Base-by-base conservation (phyloP, 2,113 vertebrate genomes). In the Pipa parva region DNA sequence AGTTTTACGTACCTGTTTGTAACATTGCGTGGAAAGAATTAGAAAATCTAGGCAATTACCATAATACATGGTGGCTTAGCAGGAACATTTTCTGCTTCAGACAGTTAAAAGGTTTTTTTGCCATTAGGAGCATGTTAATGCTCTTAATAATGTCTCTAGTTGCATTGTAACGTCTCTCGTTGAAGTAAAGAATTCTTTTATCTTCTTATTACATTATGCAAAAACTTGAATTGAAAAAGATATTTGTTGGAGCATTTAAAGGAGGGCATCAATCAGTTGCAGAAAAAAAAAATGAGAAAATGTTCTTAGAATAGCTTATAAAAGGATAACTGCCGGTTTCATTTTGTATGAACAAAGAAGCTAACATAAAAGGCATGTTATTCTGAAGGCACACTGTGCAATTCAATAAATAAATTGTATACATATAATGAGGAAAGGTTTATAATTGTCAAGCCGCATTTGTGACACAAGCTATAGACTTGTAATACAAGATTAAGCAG, bases 201-300 rank as follows among this genome's bases (percentile, higher is more conserved):
- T 89, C 88, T 87, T 87, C 85, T 88, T 90, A 89, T 87, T 90
- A 86, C 88, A 89, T 90, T 90, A 90, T 89, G 88, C 88, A 87
- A 84, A 87, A 86, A 89, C 85, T 87, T 81, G 85, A 88, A 89
- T 88, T 86, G 84, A 86, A 88, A n/a, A 85, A 79, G 87, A 82
- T 89, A 88, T 90, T 87, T 90, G 89, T 81, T 83, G 87, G 87
- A 89, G 84, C 86, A 86, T 88, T 90, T 89, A 89, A 86, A 87
- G 84, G 78, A 88, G 79, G 84, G 85, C 87, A 88, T 89, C 88
- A 89, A 89, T 89, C 88, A 89, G 85, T 83, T 84, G 85, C 85
- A n/a, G n/a, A n/a, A 88, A 85, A 87, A 83, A 82, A 86, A 69
- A 68, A 51, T 39, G 86, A 81, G 83, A 87, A 86, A 87, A 86